A percentile compares a stretch with the other conserved stretches of the same genome.
These are phyloP conservation scores for Phrynosoma blainvillii DNA, from an alignment of 2,113 vertebrate genomes.

Conservation along the genomic window DNA sequence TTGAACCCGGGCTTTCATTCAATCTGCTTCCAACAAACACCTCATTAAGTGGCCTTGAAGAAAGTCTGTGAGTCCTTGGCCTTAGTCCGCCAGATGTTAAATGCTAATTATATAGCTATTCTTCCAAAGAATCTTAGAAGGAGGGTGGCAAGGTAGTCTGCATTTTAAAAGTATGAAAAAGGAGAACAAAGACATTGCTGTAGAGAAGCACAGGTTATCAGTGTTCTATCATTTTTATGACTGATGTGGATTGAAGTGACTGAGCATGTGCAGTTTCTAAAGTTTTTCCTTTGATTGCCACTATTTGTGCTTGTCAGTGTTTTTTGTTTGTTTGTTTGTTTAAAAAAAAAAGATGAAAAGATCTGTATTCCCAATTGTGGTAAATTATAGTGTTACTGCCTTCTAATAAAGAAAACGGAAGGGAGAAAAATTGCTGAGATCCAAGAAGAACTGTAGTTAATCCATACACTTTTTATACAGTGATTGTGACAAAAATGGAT, in stretches of 20 bases:
- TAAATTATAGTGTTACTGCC: conserved; percentile 15
- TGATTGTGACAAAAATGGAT: conserved; percentile 74
- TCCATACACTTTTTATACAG: conserved; percentile 68
- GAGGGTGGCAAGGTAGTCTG: background rate
- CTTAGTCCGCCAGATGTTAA: background rate
- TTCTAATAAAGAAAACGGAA: conserved; percentile 16
- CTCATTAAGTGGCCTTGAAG: background rate
- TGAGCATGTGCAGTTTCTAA: background rate
- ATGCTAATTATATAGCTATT: too few species aligned
- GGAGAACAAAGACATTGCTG: background rate
- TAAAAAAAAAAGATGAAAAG: background rate
- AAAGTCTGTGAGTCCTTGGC: background rate
- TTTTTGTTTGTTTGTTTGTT: background rate
- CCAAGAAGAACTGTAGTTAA: conserved; percentile 69
- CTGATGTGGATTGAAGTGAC: background rate
- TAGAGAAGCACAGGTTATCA: background rate
- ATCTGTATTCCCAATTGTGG: conserved; percentile 24
- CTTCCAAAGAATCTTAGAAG: background rate
- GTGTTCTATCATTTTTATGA: background rate
- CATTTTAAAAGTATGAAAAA: background rate
- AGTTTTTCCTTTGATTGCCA: background rate
- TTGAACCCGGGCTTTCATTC: background rate
- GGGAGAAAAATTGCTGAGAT: conserved; percentile 12
- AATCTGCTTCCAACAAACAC: background rate
- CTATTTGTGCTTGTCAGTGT: background rate